phyloP scores from a whole-genome alignment of 2,113 vertebrate genomes.

The Pluvianellus socialis region DNA sequence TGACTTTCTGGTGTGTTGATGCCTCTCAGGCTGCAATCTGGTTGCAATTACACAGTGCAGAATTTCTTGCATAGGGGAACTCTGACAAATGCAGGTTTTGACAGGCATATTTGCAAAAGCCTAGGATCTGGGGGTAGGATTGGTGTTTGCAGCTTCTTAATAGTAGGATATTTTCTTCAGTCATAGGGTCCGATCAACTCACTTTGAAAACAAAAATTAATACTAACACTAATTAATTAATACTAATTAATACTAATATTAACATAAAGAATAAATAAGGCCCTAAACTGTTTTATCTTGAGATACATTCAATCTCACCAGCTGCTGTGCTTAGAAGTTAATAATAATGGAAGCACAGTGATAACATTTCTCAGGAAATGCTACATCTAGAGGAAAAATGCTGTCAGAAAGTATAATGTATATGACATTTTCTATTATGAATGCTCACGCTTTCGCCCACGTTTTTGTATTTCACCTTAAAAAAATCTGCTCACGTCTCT shows the following conservation, averaged over 20 bases:
- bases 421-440: background rate
- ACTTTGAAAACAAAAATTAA: background rate
- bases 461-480: background rate
- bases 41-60: background rate
- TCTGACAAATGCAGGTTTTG: background rate
- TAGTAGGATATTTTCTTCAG: background rate
- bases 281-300: background rate
- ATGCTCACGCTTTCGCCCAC: rapidly evolving
- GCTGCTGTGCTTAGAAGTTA: background rate
- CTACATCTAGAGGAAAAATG: background rate
- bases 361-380: background rate
- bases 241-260: background rate
- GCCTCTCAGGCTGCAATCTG: background rate
- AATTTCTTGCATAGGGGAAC: background rate
- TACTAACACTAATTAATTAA: background rate
- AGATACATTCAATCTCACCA: background rate
- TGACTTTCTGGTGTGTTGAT: background rate
- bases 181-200: background rate
- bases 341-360: background rate
- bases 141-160: background rate
- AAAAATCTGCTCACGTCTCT: background rate
- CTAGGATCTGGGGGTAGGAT: background rate
- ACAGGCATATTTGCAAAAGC: background rate
- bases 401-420: background rate
- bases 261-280: background rate